A percentile compares a stretch with the other conserved stretches of the same genome.
Evolutionary conservation across 2,113 vertebrate species (phyloP).

Genomic region (Xenopus tropicalis): UCB_Xtro_10.0 CM004444.2:142564501-142565000

Average conservation of each 20-base stretch:
- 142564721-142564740: too few species aligned
- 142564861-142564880: conserved; percentile 85
- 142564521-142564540: too few species aligned
- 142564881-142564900: conserved; percentile 81
- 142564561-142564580: too few species aligned
- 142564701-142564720: too few species aligned
- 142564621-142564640: too few species aligned
- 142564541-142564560: too few species aligned
- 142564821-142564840: conserved; percentile 85
- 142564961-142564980: not conserved
- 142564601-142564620: too few species aligned
- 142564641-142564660: too few species aligned
- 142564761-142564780: conserved; percentile 93
- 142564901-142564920: conserved; percentile 87
- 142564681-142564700: too few species aligned
- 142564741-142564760: conserved; percentile 84
- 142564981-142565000: not conserved
- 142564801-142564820: conserved; percentile 84
- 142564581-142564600: too few species aligned
- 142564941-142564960: not conserved
- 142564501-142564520: too few species aligned
- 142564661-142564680: too few species aligned
- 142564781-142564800: conserved; percentile 78
- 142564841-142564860: conserved; percentile 92
- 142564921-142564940: conserved; percentile 44